phyloP scores from a whole-genome alignment of 2,888 invertebrate species.

The Camponotus fellah region DNA sequence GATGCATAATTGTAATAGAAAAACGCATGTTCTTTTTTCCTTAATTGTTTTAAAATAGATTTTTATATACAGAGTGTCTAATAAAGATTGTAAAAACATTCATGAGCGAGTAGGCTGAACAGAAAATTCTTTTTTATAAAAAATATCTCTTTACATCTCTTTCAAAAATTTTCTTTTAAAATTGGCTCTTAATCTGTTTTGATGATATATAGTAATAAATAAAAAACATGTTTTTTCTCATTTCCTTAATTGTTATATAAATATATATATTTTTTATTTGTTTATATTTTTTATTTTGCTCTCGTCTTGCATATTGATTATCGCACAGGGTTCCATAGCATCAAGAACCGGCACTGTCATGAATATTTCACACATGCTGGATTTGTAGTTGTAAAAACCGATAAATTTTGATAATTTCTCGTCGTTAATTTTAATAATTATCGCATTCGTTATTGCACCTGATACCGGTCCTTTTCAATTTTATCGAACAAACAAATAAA shows the following conservation, averaged over 20 bases:
- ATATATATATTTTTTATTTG: not conserved
- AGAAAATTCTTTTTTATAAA: not conserved
- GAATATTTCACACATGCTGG: not conserved
- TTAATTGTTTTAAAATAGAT: too few relatives aligned
- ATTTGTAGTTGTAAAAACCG: not conserved
- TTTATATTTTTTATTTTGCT: too few relatives aligned
- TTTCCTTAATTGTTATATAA: not conserved
- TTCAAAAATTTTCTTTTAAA: not conserved
- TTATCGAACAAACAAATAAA: slow-evolving; percentile 49
- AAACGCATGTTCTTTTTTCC: too few relatives aligned
- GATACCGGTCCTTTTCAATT: slow-evolving; percentile 35
- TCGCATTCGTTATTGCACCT: slow-evolving; percentile 22
- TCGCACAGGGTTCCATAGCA: not conserved
- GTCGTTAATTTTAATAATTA: slow-evolving; percentile 47
- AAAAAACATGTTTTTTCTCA: not conserved
- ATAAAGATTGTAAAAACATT: too few relatives aligned
- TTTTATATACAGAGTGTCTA: too few relatives aligned
- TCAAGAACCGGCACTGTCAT: not conserved
- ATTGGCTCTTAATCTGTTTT: not conserved
- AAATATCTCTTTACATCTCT: not conserved
- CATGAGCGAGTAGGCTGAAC: too few relatives aligned
- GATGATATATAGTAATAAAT: not conserved
- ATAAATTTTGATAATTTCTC: slow-evolving; percentile 38
- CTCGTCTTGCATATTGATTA: not conserved
- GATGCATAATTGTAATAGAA: too few relatives aligned